phyloP scores from a whole-genome alignment of 2,888 invertebrate genomes.

The Apodemia mormo region DNA sequence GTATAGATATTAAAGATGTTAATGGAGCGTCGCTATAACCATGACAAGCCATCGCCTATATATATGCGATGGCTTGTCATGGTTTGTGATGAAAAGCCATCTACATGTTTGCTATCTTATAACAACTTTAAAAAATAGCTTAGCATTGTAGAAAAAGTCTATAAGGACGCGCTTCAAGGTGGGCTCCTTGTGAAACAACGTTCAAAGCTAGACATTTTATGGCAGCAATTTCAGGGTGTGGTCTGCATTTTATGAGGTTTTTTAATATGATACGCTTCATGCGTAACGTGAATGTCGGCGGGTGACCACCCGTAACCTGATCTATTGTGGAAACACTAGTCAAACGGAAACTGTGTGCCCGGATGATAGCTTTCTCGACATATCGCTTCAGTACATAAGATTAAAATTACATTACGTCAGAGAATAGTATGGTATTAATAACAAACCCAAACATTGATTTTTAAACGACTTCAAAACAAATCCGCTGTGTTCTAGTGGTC shows the following conservation, averaged over 20 bases:
- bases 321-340: conserved; percentile 46
- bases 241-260: neutral
- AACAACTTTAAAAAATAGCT: too few relatives aligned
- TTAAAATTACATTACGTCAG: conserved; percentile 16
- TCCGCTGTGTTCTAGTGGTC: too few relatives aligned
- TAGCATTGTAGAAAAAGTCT: too few relatives aligned
- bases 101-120: too few relatives aligned
- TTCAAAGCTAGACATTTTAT: neutral
- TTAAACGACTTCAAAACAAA: too few relatives aligned
- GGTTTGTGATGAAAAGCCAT: too few relatives aligned
- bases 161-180: too few relatives aligned
- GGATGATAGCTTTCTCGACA: conserved; percentile 42
- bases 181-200: neutral
- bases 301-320: conserved; percentile 45
- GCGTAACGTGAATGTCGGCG: conserved; percentile 27
- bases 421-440: conserved; percentile 34
- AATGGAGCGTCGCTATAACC: too few relatives aligned
- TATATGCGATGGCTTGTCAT: too few relatives aligned
- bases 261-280: neutral
- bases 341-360: conserved; percentile 50
- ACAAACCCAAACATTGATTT: too few relatives aligned
- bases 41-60: too few relatives aligned
- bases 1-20: neutral
- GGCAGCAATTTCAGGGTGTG: conserved; percentile 3
- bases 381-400: conserved; percentile 23